Evolutionary conservation across 2,888 invertebrate genomes (phyloP), one percentile per base, ranked within the genome.

Genomic region (Zygogramma bicolorata): DNA sequence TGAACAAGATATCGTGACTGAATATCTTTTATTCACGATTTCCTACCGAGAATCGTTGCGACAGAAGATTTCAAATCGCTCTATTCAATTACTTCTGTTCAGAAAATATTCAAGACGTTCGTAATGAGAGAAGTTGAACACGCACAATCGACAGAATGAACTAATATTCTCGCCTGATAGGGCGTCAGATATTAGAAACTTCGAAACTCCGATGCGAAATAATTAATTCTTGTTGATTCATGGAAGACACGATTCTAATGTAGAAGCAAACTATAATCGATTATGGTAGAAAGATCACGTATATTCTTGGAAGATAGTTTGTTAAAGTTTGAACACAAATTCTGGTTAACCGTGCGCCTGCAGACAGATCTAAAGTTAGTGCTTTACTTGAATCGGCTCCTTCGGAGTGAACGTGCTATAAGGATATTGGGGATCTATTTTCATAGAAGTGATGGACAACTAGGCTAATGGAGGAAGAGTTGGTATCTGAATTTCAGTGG

Each of bases 171-270:
- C 25, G 42, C 40, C 25, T 42, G 40, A 22, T 40, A 40, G 38
- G 61, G 61, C 61, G 61, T 38, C 62, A 40, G 62, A 25, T 62
- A 25, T 61, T 18, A 34, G 38, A 61, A 61, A 34, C 13, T 61
- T 38, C 22, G 61, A 61, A 61, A 38, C 61, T 40, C 25, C 38
- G 22, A 22, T 13, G 38, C 62, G 62, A 62, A 42, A 61, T 34
- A 40, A 40, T 62, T 62, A 40, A 49, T 63, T 46, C 63, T 18
- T 63, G 46, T 27, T 63, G 63, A 63, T 63, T 63, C 63, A 63
- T 63, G 63, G 63, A 27, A 46, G 63, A 63, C 63, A 63, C 29
- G 63, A 63, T 63, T 63, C 20, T 46, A 31, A 63, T 63, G 63
- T 63, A 53, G 46, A n/a, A 15, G 63, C 49, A 42, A 34, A 42